Conservation (phyloP, 2,888 invertebrate genomes). For the Eupithecia subumbrata region DNA sequence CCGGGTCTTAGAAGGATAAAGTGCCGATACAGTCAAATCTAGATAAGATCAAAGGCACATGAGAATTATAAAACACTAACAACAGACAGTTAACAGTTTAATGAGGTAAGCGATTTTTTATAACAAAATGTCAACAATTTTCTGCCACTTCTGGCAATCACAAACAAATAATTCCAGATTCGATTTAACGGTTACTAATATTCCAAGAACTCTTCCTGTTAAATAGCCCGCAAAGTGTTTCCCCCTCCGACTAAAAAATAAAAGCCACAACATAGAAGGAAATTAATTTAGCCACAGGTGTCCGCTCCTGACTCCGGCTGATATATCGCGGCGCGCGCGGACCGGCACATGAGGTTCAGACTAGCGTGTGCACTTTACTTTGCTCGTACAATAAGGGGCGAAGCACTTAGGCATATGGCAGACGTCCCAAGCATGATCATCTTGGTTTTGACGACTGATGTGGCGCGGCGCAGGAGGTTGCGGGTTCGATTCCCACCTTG, state of each 20-base stretch:
- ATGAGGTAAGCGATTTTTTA: no score
- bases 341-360: neutral
- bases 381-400: neutral
- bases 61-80: no score
- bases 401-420: neutral
- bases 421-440: neutral
- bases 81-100: no score
- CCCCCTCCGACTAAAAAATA: neutral
- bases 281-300: conserved; percentile 23
- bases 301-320: conserved; percentile 5
- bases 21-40: no score
- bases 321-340: conserved; percentile 44
- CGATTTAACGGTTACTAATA: neutral
- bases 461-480: no score
- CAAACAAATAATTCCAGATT: neutral
- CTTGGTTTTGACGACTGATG: neutral
- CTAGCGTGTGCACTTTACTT: neutral
- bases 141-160: neutral
- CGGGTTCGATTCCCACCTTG: no score
- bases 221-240: neutral
- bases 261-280: conserved; percentile 6
- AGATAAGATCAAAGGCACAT: no score
- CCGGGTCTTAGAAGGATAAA: no score
- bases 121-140: no score
- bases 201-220: neutral